Conservation (phyloP, 2,113 vertebrate species). For the Paralichthys olivaceus region DNA sequence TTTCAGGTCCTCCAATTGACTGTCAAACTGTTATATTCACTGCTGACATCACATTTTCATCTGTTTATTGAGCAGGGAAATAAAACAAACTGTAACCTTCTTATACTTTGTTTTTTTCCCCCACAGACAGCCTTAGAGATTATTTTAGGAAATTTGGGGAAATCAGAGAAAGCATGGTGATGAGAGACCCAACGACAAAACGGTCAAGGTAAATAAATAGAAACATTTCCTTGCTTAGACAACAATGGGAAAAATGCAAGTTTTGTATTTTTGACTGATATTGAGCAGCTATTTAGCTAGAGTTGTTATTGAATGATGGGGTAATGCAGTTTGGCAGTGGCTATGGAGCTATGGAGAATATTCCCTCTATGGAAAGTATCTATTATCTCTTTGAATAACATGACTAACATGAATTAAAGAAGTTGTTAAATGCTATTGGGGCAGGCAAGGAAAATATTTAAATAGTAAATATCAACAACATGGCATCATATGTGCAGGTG, state of each 20-base stretch:
- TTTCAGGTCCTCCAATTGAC: slow-evolving; percentile 9
- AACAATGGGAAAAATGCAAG: no score
- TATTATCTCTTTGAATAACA: no score
- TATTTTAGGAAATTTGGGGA: slow-evolving; percentile 99
- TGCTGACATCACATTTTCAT: background rate
- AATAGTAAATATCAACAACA: no score
- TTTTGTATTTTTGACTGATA: no score
- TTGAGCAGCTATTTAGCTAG: background rate
- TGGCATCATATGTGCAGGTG: background rate
- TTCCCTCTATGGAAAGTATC: no score
- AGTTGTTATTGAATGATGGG: background rate
- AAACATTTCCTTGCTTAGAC: background rate
- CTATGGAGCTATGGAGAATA: background rate
- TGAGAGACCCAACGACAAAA: slow-evolving; percentile 98
- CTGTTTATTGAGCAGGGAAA: background rate
- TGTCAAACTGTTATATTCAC: background rate
- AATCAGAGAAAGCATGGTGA: slow-evolving; percentile 99
- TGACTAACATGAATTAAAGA: no score
- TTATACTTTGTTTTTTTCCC: background rate
- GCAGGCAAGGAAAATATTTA: no score
- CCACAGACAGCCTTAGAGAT: slow-evolving; percentile 98
- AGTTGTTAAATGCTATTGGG: no score
- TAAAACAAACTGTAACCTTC: background rate
- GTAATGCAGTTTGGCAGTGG: slow-evolving; percentile 8
- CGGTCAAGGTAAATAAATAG: slow-evolving; percentile 95